Percentiles rank a stretch among this genome's conserved stretches.
phyloP scores from a whole-genome alignment of 92 coral and sea anemone genomes.

The Phymanthus crucifer region DNA sequence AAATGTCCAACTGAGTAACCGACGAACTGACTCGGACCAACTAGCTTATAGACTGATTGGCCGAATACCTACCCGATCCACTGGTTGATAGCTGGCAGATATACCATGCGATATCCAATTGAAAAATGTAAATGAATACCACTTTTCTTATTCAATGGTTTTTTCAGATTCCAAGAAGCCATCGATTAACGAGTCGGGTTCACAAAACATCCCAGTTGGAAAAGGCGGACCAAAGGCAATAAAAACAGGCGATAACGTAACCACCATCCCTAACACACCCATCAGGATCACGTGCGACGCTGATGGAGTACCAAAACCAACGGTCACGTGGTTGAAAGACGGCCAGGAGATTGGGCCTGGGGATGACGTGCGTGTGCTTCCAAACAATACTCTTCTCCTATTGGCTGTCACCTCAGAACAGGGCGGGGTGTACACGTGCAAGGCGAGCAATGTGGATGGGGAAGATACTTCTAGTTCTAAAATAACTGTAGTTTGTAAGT shows the following conservation, averaged over 20 bases:
- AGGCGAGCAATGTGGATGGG: slow-evolving; percentile 44
- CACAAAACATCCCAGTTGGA: slow-evolving; percentile 42
- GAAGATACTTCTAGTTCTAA: slow-evolving; percentile 22
- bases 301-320: slow-evolving; percentile 61
- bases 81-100: neutral
- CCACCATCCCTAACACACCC: slow-evolving; percentile 35
- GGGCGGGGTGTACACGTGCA: slow-evolving; percentile 46
- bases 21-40: neutral
- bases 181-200: slow-evolving; percentile 9
- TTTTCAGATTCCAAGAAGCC: slow-evolving; percentile 47
- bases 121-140: neutral
- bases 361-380: neutral
- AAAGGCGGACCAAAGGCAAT: slow-evolving; percentile 54
- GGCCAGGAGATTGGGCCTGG: slow-evolving; percentile 17
- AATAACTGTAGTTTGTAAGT: slow-evolving; percentile 44
- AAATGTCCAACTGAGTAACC: neutral
- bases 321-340: slow-evolving; percentile 50
- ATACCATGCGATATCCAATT: neutral
- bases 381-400: slow-evolving; percentile 16
- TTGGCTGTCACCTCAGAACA: neutral
- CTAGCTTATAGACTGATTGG: neutral
- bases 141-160: no score
- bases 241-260: slow-evolving; percentile 54
- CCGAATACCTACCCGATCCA: neutral
- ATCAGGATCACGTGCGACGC: slow-evolving; percentile 57